A percentile compares a stretch with the other conserved stretches of the same genome.
phyloP scores from a whole-genome alignment of 2,888 invertebrate species.

The Sycophila texana region DNA sequence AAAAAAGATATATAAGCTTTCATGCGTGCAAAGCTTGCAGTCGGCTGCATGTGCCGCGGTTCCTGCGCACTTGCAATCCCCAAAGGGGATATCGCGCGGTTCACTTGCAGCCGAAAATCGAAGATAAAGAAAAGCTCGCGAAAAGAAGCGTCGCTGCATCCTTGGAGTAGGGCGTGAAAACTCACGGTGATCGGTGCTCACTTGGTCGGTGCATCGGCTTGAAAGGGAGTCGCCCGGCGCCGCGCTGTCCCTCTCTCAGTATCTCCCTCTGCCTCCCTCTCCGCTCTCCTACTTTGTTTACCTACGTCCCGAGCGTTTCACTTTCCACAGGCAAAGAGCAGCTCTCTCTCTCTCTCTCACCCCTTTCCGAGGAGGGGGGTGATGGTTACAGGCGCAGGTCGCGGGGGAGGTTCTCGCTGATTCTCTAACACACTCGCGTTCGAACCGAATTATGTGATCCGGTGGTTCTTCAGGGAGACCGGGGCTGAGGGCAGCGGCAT shows the following conservation, averaged over 20 bases:
- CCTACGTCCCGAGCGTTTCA: conserved; percentile 59
- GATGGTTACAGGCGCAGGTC: background rate
- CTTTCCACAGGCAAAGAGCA: conserved; percentile 45
- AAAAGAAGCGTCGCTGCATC: background rate
- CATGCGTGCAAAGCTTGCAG: too few relatives aligned
- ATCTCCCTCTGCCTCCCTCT: too few relatives aligned
- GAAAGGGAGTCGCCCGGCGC: conserved; percentile 61
- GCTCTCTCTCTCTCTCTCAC: conserved; percentile 28
- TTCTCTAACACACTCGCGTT: background rate
- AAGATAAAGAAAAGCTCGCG: background rate
- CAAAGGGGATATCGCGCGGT: too few relatives aligned
- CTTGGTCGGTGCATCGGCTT: conserved; percentile 76
- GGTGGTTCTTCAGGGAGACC: conserved; percentile 70
- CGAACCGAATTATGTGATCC: conserved; percentile 68
- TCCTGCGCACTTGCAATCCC: too few relatives aligned
- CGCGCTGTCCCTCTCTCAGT: conserved; percentile 61
- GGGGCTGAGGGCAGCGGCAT: conserved; percentile 60
- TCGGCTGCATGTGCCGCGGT: too few relatives aligned
- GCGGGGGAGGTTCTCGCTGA: background rate
- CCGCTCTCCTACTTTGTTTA: conserved; percentile 56
- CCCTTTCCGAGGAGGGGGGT: background rate
- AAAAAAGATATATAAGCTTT: too few relatives aligned
- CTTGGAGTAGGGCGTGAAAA: background rate
- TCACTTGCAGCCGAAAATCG: too few relatives aligned
- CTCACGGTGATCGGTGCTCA: conserved; percentile 8